Evolutionary conservation across 37 sponge, comb jelly and placozoan species (phyloP).

Genomic region (Aplysina aerophoba): DNA sequence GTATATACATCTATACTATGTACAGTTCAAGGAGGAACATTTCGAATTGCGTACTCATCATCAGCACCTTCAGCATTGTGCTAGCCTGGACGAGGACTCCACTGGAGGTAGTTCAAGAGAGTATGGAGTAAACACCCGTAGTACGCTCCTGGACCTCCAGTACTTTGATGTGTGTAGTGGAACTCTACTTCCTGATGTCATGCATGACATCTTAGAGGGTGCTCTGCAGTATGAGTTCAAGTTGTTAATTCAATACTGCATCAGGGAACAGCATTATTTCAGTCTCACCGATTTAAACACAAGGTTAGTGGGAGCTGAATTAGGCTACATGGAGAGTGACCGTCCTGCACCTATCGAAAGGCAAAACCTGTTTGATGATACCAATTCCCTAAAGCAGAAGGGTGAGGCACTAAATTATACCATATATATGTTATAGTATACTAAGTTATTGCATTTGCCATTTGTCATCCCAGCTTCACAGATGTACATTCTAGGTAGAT

Average conservation of each 20-base stretch:
- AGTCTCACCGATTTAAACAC: background rate
- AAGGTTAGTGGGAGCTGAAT: background rate
- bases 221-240: conserved; percentile 6
- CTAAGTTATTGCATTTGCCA: no score
- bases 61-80: conserved; percentile 23
- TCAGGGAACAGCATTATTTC: background rate
- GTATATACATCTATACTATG: no score
- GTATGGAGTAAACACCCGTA: conserved; percentile 35
- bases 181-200: background rate
- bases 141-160: no score
- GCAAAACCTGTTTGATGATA: no score
- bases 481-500: background rate
- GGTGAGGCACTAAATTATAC: no score
- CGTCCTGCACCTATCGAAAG: conserved; percentile 7
- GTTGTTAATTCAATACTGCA: conserved; percentile 6
- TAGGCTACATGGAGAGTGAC: conserved; percentile 18
- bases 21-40: no score
- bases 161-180: no score
- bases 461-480: background rate
- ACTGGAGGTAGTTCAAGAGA: conserved; percentile 7
- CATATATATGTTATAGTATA: no score
- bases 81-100: conserved; percentile 6
- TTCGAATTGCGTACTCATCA: background rate
- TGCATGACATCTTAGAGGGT: conserved; percentile 8
- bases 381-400: no score